Evolutionary conservation across 30 jellyfish, hydroid and myxozoan genomes (phyloP).

Genomic region (Aurelia sp.): DNA sequence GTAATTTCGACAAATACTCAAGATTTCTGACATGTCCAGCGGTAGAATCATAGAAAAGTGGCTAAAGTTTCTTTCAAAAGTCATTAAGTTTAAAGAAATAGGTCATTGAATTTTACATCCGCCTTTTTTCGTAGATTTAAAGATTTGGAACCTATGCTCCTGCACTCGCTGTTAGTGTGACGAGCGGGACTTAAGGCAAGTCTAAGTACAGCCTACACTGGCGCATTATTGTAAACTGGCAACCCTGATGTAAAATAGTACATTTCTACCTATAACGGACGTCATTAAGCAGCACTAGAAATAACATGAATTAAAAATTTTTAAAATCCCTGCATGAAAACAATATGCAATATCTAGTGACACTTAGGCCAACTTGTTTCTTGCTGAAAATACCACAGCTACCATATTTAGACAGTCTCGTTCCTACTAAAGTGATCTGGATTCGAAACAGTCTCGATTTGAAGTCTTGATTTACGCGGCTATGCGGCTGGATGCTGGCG

Average conservation of each 20-base stretch:
- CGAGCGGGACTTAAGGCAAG: too few relatives aligned
- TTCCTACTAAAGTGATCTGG: slow-evolving; percentile 1
- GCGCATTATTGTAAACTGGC: slow-evolving; percentile 2
- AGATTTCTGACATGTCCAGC: too few relatives aligned
- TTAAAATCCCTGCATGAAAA: slow-evolving; percentile 44
- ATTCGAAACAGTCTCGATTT: slow-evolving; percentile 19
- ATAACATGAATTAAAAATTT: slow-evolving; percentile 26
- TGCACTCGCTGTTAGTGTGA: too few relatives aligned
- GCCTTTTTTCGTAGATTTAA: too few relatives aligned
- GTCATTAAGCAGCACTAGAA: slow-evolving; percentile 52
- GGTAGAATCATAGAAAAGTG: too few relatives aligned
- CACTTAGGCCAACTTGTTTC: slow-evolving; percentile 24
- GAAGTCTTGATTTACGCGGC: slow-evolving; percentile 26
- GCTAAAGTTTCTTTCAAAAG: too few relatives aligned
- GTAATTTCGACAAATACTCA: too few relatives aligned
- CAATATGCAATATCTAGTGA: slow-evolving; percentile 12
- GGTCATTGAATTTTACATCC: too few relatives aligned
- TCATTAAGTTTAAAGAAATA: too few relatives aligned
- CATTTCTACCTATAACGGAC: slow-evolving; percentile 16
- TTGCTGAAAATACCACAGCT: slow-evolving; percentile 4
- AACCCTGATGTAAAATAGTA: slow-evolving; percentile 9
- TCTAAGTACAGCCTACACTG: not conserved
- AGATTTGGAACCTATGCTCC: too few relatives aligned
- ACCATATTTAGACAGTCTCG: slow-evolving; percentile 42
- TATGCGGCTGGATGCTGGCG: not conserved